Base-by-base conservation (phyloP, 2,888 invertebrate genomes). In the Cabera pusaria region DNA sequence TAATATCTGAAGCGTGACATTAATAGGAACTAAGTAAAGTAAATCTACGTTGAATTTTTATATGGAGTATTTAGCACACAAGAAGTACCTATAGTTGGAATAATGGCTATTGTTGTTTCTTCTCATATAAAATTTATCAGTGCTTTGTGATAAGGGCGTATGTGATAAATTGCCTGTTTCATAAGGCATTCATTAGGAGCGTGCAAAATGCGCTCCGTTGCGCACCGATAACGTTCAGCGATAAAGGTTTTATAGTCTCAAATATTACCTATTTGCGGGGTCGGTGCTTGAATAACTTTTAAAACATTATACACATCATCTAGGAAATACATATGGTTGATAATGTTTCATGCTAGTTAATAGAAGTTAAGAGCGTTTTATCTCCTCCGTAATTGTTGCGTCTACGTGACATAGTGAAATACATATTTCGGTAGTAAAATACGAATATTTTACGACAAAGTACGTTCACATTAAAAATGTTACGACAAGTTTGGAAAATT, bases 141-240 rank as follows among this genome's bases (percentile, higher is more conserved):
- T 79, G 69, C 68, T 69, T 67, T 69, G 66, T 83, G 85, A 86
- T 85, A 86, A 86, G 82, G 80, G 66, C 49, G 59, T 59, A 84
- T 86, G 85, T 86, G 84, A 87, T 87, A 86, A 87, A 87, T 86
- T 86, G 82, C 81, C 85, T 85, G 83, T 85, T 87, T 88, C 84
- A 87, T 87, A 84, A 73, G 84, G 83, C 86, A 76, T 88, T 88
- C 87, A 88, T 87, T 88, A 88, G 83, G 74, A 76, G 77, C 86
- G 79, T 87, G 84, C 73, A 79, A 67, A 87, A 88, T 85, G 79
- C 82, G 75, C 72, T 87, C 80, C 82, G 86, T 71, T 78, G 79
- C 84, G 80, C 85, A 49, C 74, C 88, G 86, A 87, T 87, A 85
- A 50, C 82, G 72, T 70, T 53, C 37, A 5, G 60, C 72, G 86